Conservation (phyloP, 2,888 invertebrate species). For the Spialia ferax region DNA sequence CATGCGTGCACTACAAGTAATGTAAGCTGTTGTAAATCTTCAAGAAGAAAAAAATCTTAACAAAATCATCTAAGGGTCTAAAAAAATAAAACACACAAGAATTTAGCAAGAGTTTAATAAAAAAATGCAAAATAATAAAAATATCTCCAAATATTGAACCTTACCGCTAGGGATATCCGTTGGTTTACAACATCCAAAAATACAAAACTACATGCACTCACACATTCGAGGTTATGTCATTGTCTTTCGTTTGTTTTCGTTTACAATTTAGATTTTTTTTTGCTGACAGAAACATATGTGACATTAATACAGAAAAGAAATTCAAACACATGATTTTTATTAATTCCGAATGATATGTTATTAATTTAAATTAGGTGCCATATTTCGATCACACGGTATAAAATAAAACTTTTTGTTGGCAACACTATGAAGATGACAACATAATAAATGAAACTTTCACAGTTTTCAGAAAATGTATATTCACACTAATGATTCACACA, state of each 20-base stretch:
- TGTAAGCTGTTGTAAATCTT: too few relatives aligned
- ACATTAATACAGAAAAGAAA: not conserved
- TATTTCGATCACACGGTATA: too few relatives aligned
- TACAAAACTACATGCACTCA: slow-evolving; percentile 77
- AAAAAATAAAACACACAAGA: slow-evolving; percentile 54
- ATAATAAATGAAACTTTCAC: too few relatives aligned
- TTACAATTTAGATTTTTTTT: slow-evolving; percentile 9
- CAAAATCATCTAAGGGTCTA: not conserved
- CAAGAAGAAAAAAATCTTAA: too few relatives aligned
- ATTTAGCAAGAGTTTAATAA: slow-evolving; percentile 86
- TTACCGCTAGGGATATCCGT: slow-evolving; percentile 78
- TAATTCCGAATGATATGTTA: too few relatives aligned
- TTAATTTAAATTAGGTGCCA: too few relatives aligned
- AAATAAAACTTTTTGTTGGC: too few relatives aligned
- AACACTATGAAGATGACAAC: too few relatives aligned
- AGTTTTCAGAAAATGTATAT: too few relatives aligned
- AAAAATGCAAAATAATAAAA: slow-evolving; percentile 86
- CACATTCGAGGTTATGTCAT: slow-evolving; percentile 54
- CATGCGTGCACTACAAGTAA: too few relatives aligned
- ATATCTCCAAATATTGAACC: slow-evolving; percentile 85
- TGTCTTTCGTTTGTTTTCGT: slow-evolving; percentile 25
- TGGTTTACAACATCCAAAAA: slow-evolving; percentile 77
- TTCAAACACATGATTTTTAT: too few relatives aligned
- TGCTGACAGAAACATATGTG: slow-evolving; percentile 22
- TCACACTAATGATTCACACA: too few relatives aligned